Evolutionary conservation across 2,113 vertebrate species (phyloP).

Genomic region (Sturnus vulgaris): DNA sequence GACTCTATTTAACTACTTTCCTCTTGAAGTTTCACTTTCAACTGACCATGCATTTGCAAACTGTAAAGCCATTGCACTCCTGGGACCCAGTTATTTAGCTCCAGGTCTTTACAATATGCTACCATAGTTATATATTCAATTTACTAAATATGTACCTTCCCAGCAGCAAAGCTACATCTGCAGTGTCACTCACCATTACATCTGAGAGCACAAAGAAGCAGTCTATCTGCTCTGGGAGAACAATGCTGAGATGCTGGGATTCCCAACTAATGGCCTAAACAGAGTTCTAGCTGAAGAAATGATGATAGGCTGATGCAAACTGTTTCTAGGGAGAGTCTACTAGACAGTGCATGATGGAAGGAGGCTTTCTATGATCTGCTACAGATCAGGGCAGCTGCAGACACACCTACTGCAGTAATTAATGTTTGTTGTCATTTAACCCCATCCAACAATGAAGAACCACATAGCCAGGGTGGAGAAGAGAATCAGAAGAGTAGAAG

Average conservation of each 20-base stretch:
- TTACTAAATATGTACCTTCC: background rate
- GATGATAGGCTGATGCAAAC: background rate
- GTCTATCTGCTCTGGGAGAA: background rate
- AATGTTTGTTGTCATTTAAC: background rate
- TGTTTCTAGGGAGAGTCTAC: background rate
- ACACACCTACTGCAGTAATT: background rate
- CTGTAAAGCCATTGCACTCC: background rate
- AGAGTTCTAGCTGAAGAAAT: background rate
- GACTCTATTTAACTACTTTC: background rate
- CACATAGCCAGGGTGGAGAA: background rate
- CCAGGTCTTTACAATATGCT: background rate
- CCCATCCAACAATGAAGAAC: background rate
- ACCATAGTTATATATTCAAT: background rate
- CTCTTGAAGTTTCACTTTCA: background rate
- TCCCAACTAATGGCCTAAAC: background rate
- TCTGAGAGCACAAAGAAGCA: background rate
- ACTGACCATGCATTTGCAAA: background rate
- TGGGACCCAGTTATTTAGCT: background rate
- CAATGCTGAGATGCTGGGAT: background rate
- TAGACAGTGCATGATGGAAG: background rate
- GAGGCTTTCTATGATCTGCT: background rate
- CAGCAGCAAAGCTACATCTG: background rate
- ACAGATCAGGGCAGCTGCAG: background rate
- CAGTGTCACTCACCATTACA: background rate
- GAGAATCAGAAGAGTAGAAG: background rate